Percentiles rank a stretch among this genome's conserved stretches.
These are phyloP conservation scores for Bufo bufo DNA, from an alignment of 2,113 vertebrate genomes.

Conservation along the genomic window DNA sequence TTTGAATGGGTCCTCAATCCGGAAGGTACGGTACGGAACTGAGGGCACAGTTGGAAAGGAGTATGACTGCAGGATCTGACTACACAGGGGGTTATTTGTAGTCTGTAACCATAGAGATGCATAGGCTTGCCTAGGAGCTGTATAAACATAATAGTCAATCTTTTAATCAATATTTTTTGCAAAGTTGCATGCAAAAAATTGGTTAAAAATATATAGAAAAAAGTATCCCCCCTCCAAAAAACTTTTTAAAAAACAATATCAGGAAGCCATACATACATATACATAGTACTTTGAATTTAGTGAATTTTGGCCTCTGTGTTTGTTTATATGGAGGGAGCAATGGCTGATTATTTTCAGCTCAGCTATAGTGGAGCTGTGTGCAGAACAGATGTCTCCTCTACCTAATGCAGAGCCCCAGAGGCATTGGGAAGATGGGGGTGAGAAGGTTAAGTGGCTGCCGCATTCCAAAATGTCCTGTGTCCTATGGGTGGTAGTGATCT, in stretches of 20 bases:
- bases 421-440: constrained; percentile 45
- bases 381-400: constrained; percentile 37
- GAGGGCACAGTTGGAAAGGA: not conserved
- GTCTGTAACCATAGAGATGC: not conserved
- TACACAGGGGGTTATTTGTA: not conserved
- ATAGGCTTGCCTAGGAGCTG: not conserved
- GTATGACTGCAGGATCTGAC: not conserved
- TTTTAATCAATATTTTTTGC: too few relatives aligned
- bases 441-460: constrained; percentile 48
- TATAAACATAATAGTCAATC: not conserved
- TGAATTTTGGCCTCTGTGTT: not conserved
- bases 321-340: not conserved
- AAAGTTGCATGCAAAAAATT: too few relatives aligned
- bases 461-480: constrained; percentile 29
- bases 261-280: too few relatives aligned
- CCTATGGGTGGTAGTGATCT: constrained; percentile 3
- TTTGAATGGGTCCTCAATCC: too few relatives aligned
- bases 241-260: too few relatives aligned
- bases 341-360: not conserved
- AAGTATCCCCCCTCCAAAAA: too few relatives aligned
- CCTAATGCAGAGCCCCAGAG: constrained; percentile 32
- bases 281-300: not conserved
- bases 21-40: too few relatives aligned
- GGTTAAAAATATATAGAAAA: not conserved
- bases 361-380: not conserved